phyloP scores from a whole-genome alignment of 1,140 invertebrate species.

The Bemisia tabaci region DNA sequence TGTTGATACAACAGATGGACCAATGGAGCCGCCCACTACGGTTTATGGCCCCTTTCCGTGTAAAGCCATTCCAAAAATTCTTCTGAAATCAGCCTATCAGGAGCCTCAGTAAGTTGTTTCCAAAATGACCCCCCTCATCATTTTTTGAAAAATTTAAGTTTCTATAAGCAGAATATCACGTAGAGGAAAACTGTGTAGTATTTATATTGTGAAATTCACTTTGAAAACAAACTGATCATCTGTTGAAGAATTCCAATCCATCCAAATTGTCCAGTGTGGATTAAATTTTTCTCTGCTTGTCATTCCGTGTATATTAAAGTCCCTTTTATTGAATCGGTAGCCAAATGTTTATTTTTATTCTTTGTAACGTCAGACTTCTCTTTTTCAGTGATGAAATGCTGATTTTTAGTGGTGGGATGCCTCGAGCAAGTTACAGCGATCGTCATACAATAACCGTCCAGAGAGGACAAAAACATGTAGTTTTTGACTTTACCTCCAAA shows the following conservation, averaged over 20 bases:
- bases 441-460: slow-evolving; percentile 81
- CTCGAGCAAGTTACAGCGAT: slow-evolving; percentile 80
- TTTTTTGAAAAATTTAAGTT: too few relatives aligned
- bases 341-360: too few relatives aligned
- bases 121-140: slow-evolving; percentile 12
- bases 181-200: too few relatives aligned
- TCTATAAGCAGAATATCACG: too few relatives aligned
- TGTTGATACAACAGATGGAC: slow-evolving; percentile 42
- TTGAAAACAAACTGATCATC: too few relatives aligned
- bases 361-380: slow-evolving; percentile 10
- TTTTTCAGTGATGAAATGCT: slow-evolving; percentile 40
- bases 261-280: too few relatives aligned
- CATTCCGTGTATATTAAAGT: too few relatives aligned
- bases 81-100: slow-evolving; percentile 16
- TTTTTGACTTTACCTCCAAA: slow-evolving; percentile 90
- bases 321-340: too few relatives aligned
- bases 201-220: too few relatives aligned
- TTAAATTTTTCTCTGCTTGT: too few relatives aligned
- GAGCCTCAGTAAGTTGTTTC: slow-evolving; percentile 27
- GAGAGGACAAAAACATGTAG: slow-evolving; percentile 52
- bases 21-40: slow-evolving; percentile 46
- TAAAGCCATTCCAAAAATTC: slow-evolving; percentile 71
- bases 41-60: slow-evolving; percentile 90
- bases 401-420: slow-evolving; percentile 79
- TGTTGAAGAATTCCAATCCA: too few relatives aligned